phyloP scores from a whole-genome alignment of 2,888 invertebrate genomes.

The Cosmia trapezina region DNA sequence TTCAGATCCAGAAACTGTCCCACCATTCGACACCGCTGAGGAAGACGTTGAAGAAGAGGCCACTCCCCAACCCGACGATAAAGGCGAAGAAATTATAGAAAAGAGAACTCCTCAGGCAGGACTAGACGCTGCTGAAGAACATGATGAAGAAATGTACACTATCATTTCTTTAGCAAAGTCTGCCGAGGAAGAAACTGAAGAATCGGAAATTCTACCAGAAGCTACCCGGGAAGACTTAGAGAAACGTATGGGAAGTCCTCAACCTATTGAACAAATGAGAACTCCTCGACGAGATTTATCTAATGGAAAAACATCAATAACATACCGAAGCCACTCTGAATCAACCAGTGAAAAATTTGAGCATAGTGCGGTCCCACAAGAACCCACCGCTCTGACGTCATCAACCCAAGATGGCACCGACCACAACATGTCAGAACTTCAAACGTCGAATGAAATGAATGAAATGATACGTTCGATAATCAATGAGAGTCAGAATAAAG shows the following conservation, averaged over 20 bases:
- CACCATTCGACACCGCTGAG: constrained; percentile 2
- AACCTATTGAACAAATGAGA: constrained; percentile 32
- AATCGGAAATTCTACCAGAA: background rate
- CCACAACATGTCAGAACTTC: background rate
- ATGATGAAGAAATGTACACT: too few species aligned
- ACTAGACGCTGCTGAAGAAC: too few species aligned
- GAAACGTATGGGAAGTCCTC: background rate
- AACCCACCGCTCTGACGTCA: constrained; percentile 1
- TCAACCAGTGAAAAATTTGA: background rate
- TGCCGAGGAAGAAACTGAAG: too few species aligned
- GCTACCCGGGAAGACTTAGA: background rate
- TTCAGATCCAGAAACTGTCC: constrained; percentile 40
- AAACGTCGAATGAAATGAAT: constrained; percentile 48
- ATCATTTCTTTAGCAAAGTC: too few species aligned
- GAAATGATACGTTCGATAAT: constrained; percentile 38
- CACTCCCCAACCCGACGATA: background rate
- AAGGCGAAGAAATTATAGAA: background rate
- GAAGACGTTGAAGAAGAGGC: background rate
- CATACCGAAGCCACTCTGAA: background rate
- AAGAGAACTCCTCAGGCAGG: background rate
- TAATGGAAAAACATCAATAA: constrained; percentile 10
- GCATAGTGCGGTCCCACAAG: background rate
- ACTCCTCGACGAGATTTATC: constrained; percentile 22
- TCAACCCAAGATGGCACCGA: constrained; percentile 9
- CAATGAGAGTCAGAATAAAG: constrained; percentile 17